Evolutionary conservation across 2,888 invertebrate genomes (phyloP).

Genomic region (Gymnoscelis rufifasciata): DNA sequence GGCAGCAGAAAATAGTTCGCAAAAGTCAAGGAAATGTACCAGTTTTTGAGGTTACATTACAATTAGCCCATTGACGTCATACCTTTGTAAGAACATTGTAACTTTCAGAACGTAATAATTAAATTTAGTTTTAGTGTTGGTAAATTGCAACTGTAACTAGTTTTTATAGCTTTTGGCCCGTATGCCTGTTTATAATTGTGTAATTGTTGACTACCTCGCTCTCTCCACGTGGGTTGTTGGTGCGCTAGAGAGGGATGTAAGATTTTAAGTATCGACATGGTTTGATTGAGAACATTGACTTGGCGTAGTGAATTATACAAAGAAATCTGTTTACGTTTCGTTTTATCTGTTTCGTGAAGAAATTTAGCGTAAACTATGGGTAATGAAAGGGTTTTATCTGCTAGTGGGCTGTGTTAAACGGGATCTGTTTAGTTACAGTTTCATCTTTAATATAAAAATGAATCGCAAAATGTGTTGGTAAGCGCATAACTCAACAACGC

Average conservation of each 20-base stretch:
- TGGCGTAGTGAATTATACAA: too few species aligned
- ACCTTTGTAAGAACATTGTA: conserved; percentile 10
- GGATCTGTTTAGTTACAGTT: too few species aligned
- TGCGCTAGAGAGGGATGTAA: background rate
- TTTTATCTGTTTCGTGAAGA: too few species aligned
- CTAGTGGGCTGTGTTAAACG: too few species aligned
- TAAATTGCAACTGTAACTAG: conserved; percentile 5
- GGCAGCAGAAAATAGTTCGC: too few species aligned
- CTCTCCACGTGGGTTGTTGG: background rate
- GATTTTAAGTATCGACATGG: background rate
- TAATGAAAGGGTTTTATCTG: too few species aligned
- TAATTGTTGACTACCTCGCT: conserved; percentile 1
- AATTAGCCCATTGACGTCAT: conserved; percentile 4
- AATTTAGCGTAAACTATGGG: too few species aligned
- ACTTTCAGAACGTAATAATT: conserved; percentile 6
- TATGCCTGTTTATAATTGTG: conserved; percentile 1
- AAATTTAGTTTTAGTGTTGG: conserved; percentile 10
- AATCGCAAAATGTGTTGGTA: too few species aligned
- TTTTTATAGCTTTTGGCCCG: conserved; percentile 3
- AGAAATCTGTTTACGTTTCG: too few species aligned
- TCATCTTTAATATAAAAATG: too few species aligned
- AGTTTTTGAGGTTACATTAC: conserved; percentile 2
- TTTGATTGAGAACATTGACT: background rate
- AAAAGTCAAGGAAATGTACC: background rate
- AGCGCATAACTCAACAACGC: too few species aligned